Conservation (phyloP, 2,797 vertebrate species). For the Esox masquinongy region DNA sequence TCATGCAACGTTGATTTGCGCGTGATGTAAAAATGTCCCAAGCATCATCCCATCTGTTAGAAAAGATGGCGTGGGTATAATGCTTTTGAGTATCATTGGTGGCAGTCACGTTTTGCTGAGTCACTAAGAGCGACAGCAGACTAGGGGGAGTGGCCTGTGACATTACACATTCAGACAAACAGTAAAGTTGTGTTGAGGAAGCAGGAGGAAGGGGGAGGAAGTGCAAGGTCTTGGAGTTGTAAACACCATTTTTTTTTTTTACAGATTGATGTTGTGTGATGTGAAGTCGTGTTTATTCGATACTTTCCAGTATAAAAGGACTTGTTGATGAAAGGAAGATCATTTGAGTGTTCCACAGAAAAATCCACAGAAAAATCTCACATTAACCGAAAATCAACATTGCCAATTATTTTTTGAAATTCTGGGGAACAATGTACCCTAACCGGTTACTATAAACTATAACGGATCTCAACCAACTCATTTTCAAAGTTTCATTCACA, state of each 20-base stretch:
- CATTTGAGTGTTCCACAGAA: neutral
- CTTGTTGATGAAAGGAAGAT: neutral
- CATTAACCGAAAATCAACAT: neutral
- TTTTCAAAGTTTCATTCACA: too few relatives aligned
- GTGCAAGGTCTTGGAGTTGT: neutral
- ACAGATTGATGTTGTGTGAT: neutral
- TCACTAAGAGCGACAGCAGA: conserved; percentile 48
- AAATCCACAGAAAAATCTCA: too few relatives aligned
- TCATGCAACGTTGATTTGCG: conserved; percentile 20
- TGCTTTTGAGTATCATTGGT: conserved; percentile 37
- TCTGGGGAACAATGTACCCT: too few relatives aligned
- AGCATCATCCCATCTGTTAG: conserved; percentile 32
- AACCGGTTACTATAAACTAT: too few relatives aligned
- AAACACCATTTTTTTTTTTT: neutral
- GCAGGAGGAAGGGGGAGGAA: neutral
- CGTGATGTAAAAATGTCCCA: conserved; percentile 9
- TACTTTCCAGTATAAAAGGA: neutral
- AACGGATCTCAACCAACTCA: too few relatives aligned
- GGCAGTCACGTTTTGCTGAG: conserved; percentile 68
- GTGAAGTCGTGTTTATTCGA: neutral
- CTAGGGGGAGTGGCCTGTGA: neutral
- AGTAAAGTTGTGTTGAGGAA: neutral
- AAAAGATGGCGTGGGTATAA: conserved; percentile 13
- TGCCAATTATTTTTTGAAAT: neutral
- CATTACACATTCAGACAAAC: neutral